Evolutionary conservation across 2,888 invertebrate species (phyloP), one percentile per base, ranked within the genome.

Genomic region (Clitarchus hookeri): DNA sequence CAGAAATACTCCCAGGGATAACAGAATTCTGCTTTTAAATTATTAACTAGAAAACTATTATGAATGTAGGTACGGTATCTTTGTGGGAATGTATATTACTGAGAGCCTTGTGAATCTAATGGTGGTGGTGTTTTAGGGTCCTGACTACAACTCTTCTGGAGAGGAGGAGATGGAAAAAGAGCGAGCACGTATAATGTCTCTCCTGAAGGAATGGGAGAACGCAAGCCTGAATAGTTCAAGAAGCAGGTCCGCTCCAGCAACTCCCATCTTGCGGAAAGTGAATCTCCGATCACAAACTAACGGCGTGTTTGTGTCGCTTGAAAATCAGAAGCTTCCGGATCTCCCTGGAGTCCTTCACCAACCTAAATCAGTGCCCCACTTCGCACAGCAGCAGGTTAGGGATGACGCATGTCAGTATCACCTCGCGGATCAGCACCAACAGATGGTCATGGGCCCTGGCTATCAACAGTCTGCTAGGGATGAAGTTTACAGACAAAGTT

Each of bases 171-270:
- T 94, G 84, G 94, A 94, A 83, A 91, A 94, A 89, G 95, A 96
- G 90, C 93, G 94, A 85, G 95, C 95, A 86, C 93, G 96, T 86
- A 93, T 96, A 87, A 93, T 93, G 89, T 92, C 94, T 25, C 92
- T 96, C 80, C 93, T 96, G 87, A 95, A 95, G 88, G 95, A 95
- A 90, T 96, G 96, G 96, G 95, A 96, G 89, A 94, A 95, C 65
- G 94, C 96, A 6, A 96, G 96, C 87, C 77, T 78, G n/a, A 85
- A 85, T 78, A 85, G 85, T 44, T 78, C 83, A 25, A 54, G 85
- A 12, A 84, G 79, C n/a, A 48, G 84, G 16, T 84, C 86, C 23
- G 54, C 86, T 36, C 79, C 85, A 6, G 44, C 85, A 16, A 85
- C 87, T 19, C 65, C 65, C 65, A n/a, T 65, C 8, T n/a, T 65